Conservation (phyloP, 2,888 invertebrate species). For the Eueremaeus valkanovi region DNA sequence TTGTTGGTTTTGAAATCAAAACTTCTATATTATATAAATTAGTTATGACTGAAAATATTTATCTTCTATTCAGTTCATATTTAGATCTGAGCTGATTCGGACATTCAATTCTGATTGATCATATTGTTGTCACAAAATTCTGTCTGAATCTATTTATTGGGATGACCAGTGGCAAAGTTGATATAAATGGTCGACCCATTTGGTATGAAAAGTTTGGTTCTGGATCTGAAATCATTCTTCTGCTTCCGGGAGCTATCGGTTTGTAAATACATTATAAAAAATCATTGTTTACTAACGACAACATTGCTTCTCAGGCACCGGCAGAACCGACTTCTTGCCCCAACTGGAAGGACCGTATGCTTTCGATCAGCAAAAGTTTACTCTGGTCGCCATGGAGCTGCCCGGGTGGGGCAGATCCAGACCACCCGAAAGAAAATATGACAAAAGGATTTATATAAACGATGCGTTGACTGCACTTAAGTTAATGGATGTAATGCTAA, state of each 20-base stretch:
- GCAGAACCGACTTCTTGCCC: conserved; percentile 51
- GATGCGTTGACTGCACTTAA: neutral
- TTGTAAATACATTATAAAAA: no score
- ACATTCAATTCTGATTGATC: no score
- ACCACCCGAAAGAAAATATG: conserved; percentile 69
- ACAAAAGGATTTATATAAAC: conserved; percentile 49
- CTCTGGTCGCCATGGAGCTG: conserved; percentile 60
- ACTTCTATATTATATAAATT: no score
- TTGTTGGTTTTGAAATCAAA: no score
- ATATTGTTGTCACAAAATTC: no score
- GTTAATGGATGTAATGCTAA: neutral
- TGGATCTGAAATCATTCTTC: conserved; percentile 62
- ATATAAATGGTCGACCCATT: conserved; percentile 60
- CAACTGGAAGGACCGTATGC: conserved; percentile 49
- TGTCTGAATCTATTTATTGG: no score
- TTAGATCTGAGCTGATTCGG: no score
- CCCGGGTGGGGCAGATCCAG: conserved; percentile 80
- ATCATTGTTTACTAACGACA: neutral
- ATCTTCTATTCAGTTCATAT: no score
- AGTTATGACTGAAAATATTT: no score
- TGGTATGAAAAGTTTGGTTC: conserved; percentile 63
- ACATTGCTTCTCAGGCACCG: conserved; percentile 51
- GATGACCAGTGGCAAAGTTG: conserved; percentile 50
- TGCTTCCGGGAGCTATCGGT: no score
- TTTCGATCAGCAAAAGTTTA: conserved; percentile 50